Evolutionary conservation across 1,140 invertebrate genomes (phyloP).

Genomic region (Elymnias hypermnestra): DNA sequence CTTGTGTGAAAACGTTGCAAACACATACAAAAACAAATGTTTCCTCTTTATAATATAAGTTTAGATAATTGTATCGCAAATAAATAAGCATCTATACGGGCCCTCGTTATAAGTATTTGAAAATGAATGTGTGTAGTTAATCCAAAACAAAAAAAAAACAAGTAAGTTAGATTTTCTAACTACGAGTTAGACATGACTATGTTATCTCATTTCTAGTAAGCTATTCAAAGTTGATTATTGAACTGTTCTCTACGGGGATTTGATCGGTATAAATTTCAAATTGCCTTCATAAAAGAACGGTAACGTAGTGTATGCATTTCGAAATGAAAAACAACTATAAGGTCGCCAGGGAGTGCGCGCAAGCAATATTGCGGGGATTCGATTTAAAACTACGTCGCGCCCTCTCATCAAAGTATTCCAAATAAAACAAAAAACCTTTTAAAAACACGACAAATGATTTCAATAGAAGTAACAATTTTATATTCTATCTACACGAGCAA

Average conservation of each 20-base stretch:
- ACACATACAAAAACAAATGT: too few relatives aligned
- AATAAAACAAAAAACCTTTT: constrained; percentile 2
- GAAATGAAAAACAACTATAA: constrained; percentile 6
- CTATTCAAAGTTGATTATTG: constrained; percentile 1
- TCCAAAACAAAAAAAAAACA: too few relatives aligned
- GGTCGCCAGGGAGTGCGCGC: constrained; percentile 1
- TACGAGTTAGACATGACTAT: too few relatives aligned
- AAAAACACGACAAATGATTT: neutral
- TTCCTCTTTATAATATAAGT: too few relatives aligned
- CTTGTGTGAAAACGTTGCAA: too few relatives aligned
- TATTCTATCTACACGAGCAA: too few relatives aligned
- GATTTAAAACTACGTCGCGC: constrained; percentile 1
- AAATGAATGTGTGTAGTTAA: too few relatives aligned
- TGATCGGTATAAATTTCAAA: constrained; percentile 5
- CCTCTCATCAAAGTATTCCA: constrained; percentile 1
- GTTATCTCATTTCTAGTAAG: neutral
- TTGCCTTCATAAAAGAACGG: constrained; percentile 6
- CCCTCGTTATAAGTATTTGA: too few relatives aligned
- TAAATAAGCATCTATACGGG: too few relatives aligned
- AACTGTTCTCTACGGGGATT: neutral
- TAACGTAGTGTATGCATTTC: constrained; percentile 6
- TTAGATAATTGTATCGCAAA: too few relatives aligned
- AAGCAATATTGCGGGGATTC: constrained; percentile 7
- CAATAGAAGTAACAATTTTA: too few relatives aligned
- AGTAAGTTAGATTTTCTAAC: too few relatives aligned